Evolutionary conservation across 2,113 vertebrate species (phyloP).

Genomic region (Megaceryle maxima): DNA sequence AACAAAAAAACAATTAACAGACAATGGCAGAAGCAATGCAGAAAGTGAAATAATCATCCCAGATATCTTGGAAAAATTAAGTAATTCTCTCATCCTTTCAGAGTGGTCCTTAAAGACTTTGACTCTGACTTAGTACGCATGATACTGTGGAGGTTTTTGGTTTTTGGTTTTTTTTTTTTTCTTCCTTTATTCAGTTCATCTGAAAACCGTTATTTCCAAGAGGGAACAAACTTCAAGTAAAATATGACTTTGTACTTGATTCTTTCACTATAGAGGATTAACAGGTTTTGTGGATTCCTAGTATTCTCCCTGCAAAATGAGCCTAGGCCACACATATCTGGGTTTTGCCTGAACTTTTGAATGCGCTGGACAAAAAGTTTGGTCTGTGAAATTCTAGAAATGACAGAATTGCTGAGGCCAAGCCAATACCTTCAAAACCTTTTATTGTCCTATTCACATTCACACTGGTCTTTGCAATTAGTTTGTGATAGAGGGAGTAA

Average conservation of each 20-base stretch:
- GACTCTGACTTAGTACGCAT: background rate
- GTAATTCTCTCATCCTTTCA: background rate
- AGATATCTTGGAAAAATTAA: background rate
- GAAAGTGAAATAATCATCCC: background rate
- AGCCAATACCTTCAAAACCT: background rate
- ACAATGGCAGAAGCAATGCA: background rate
- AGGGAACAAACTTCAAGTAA: background rate
- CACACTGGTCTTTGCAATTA: background rate
- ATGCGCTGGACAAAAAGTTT: background rate
- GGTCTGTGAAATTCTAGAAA: background rate
- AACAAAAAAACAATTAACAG: background rate
- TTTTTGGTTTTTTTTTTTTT: background rate
- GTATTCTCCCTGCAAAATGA: background rate
- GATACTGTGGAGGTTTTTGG: background rate
- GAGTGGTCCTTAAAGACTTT: slow-evolving; percentile 20
- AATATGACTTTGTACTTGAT: background rate
- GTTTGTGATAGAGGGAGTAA: background rate
- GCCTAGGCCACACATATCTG: background rate
- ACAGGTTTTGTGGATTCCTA: background rate
- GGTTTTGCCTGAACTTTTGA: background rate
- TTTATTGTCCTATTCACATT: background rate
- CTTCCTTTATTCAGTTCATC: background rate
- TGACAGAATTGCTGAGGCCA: background rate
- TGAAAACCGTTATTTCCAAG: background rate
- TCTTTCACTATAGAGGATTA: background rate